Conservation (phyloP, 2,888 invertebrate genomes). For the Tetropium fuscum region DNA sequence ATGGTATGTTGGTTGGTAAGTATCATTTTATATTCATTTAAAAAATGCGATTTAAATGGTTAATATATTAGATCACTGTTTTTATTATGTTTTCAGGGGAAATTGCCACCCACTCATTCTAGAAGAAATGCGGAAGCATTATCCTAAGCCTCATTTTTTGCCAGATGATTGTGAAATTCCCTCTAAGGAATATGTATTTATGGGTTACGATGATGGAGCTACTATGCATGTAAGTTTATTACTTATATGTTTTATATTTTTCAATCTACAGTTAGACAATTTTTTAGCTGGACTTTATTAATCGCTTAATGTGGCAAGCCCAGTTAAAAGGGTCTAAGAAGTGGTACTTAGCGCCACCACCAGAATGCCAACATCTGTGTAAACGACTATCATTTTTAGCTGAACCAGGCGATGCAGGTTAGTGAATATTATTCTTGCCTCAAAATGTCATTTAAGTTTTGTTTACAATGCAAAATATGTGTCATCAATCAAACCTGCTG, state of each 20-base stretch:
- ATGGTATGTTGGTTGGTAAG: slow-evolving; percentile 94
- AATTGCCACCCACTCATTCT: slow-evolving; percentile 89
- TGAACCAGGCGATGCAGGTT: slow-evolving; percentile 88
- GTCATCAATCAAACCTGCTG: no score
- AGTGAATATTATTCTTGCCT: slow-evolving; percentile 54
- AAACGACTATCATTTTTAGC: slow-evolving; percentile 80
- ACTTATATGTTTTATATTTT: not conserved
- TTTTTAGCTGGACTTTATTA: slow-evolving; percentile 89
- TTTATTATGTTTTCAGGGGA: slow-evolving; percentile 70
- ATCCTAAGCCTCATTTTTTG: slow-evolving; percentile 85
- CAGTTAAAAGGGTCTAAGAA: slow-evolving; percentile 88
- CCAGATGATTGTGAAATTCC: slow-evolving; percentile 91
- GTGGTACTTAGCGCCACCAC: slow-evolving; percentile 87
- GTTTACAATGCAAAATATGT: no score
- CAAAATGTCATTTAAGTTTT: no score
- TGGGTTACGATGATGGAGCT: slow-evolving; percentile 92
- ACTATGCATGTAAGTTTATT: slow-evolving; percentile 83
- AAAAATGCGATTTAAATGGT: not conserved
- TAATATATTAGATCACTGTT: not conserved
- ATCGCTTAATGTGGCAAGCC: slow-evolving; percentile 94
- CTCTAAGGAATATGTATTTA: slow-evolving; percentile 90
- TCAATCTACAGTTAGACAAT: not conserved
- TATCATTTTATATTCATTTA: slow-evolving; percentile 38
- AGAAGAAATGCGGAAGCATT: slow-evolving; percentile 79
- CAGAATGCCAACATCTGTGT: slow-evolving; percentile 87